phyloP scores from a whole-genome alignment of 1,140 invertebrate species.

The Trichogramma pretiosum region DNA sequence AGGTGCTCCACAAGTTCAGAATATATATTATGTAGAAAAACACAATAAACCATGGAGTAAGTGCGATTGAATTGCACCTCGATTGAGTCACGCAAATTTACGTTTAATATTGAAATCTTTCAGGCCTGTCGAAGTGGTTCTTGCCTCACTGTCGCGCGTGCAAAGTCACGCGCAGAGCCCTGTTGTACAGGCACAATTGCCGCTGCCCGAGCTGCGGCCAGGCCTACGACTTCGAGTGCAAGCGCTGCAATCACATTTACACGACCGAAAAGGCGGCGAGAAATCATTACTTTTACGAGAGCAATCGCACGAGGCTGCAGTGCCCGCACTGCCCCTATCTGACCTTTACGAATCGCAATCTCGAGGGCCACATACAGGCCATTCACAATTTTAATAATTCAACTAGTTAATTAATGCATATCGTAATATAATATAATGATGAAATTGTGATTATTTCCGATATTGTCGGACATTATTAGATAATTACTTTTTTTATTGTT shows the following conservation, averaged over 20 bases:
- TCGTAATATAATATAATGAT: too few relatives aligned
- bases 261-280: neutral
- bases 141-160: neutral
- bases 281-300: slow-evolving; percentile 3
- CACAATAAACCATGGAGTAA: too few relatives aligned
- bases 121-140: neutral
- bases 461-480: neutral
- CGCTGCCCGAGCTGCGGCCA: neutral
- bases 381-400: neutral
- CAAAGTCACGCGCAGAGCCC: neutral
- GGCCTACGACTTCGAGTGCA: neutral
- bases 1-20: too few relatives aligned
- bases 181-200: neutral
- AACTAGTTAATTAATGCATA: too few relatives aligned
- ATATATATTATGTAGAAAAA: too few relatives aligned
- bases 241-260: neutral
- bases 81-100: too few relatives aligned
- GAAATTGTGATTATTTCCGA: too few relatives aligned
- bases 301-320: neutral
- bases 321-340: neutral
- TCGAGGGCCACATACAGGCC: neutral
- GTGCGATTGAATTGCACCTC: too few relatives aligned
- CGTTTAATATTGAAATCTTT: neutral
- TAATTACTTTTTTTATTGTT: neutral
- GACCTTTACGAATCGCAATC: neutral